phyloP scores from a whole-genome alignment of 92 coral and sea anemone species.

The Phenganax subtilis region DNA sequence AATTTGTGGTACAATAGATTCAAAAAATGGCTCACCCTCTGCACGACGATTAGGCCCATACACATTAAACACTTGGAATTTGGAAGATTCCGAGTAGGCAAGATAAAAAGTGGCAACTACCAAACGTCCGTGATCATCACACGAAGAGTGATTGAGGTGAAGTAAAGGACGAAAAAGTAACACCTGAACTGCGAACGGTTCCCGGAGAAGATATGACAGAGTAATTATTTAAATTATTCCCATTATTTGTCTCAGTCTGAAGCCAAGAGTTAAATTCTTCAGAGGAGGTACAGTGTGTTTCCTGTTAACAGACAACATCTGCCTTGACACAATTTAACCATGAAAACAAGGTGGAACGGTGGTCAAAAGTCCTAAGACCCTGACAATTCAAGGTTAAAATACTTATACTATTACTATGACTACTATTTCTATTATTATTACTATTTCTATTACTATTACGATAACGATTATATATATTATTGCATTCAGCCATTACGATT shows the following conservation, averaged over 20 bases:
- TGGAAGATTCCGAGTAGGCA: neutral
- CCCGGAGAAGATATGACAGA: neutral
- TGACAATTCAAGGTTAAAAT: neutral
- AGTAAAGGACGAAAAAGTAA: neutral
- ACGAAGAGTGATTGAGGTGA: too few relatives aligned
- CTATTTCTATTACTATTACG: too few relatives aligned
- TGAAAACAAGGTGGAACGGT: neutral
- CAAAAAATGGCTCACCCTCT: slow-evolving; percentile 2
- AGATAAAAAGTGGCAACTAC: too few relatives aligned
- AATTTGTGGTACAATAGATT: neutral
- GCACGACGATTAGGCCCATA: neutral
- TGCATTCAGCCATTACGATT: too few relatives aligned
- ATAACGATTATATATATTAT: too few relatives aligned
- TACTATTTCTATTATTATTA: neutral
- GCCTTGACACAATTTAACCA: neutral
- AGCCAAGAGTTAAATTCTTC: slow-evolving; percentile 30
- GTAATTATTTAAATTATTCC: neutral
- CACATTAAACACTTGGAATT: neutral
- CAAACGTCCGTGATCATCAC: neutral
- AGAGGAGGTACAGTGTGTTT: slow-evolving; percentile 26
- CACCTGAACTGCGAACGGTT: neutral
- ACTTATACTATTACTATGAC: neutral
- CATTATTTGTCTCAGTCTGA: neutral
- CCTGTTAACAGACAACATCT: slow-evolving; percentile 30
- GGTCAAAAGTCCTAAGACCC: neutral